These are phyloP conservation scores for Orussus abietinus DNA, from an alignment of 1,140 invertebrate genomes.

Conservation along the genomic window DNA sequence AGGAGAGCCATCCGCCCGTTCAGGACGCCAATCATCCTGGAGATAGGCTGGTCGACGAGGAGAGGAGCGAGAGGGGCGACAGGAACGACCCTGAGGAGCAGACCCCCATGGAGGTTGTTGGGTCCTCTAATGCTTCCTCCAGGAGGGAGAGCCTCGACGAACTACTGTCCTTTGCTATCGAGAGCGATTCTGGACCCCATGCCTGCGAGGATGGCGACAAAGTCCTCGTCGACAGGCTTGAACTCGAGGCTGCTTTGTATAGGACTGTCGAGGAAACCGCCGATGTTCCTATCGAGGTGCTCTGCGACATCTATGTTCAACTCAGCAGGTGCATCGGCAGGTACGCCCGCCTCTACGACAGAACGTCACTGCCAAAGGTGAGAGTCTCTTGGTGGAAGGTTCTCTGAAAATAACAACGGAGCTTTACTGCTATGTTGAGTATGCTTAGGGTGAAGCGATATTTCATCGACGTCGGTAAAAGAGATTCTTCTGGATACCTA, in stretches of 20 bases:
- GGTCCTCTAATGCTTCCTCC: conserved; percentile 31
- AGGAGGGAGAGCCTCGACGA: conserved; percentile 37
- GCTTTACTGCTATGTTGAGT: no score
- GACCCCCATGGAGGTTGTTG: no score
- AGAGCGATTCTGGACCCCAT: conserved; percentile 38
- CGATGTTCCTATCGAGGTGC: conserved; percentile 55
- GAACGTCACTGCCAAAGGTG: conserved; percentile 61
- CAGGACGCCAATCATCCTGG: conserved; percentile 16
- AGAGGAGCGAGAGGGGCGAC: conserved; percentile 20
- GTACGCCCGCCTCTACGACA: conserved; percentile 53
- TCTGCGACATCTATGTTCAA: conserved; percentile 63
- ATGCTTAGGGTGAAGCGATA: no score
- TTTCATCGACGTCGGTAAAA: no score
- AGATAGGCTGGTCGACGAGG: conserved; percentile 15
- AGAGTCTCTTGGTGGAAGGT: no score
- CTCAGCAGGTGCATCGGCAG: conserved; percentile 55
- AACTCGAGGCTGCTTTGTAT: conserved; percentile 58
- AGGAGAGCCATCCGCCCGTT: no score
- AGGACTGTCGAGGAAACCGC: conserved; percentile 56
- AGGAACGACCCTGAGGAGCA: conserved; percentile 19
- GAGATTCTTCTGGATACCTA: no score
- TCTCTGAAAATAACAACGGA: no score
- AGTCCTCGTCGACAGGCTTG: conserved; percentile 58
- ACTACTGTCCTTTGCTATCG: conserved; percentile 40
- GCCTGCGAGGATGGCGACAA: conserved; percentile 46